A percentile compares a stretch with the other conserved stretches of the same genome.
These are phyloP conservation scores for Hyperoplus immaculatus DNA, from an alignment of 2,797 vertebrate species.

Conservation along the genomic window DNA sequence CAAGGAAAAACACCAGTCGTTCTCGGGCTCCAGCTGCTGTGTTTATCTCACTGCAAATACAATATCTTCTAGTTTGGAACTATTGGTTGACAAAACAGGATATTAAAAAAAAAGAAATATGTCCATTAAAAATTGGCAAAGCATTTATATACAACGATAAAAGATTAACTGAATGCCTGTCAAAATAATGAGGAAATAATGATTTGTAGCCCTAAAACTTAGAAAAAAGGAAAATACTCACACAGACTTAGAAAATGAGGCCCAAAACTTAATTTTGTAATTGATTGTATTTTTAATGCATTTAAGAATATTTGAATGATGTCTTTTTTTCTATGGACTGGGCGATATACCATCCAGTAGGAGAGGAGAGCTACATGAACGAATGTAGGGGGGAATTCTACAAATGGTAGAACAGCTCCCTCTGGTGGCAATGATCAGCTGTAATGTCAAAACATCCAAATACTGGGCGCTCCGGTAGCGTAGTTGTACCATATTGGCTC, in stretches of 20 bases:
- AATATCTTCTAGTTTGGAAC: background rate
- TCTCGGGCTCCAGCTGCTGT: background rate
- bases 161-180: background rate
- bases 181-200: background rate
- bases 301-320: background rate
- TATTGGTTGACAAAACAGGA: background rate
- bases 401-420: conserved; percentile 34
- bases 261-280: background rate
- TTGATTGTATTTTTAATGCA: too few relatives aligned
- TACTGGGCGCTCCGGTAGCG: background rate
- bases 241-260: background rate
- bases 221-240: background rate
- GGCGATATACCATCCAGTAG: background rate
- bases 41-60: background rate
- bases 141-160: too few relatives aligned
- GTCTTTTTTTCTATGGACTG: background rate
- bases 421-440: conserved; percentile 39
- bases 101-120: background rate
- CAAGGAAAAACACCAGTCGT: background rate
- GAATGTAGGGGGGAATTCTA: background rate
- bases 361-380: background rate
- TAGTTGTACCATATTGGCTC: too few relatives aligned
- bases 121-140: too few relatives aligned
- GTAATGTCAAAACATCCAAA: background rate
- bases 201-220: background rate